Evolutionary conservation across 2,888 invertebrate genomes (phyloP).

Genomic region (Villa cingulata): DNA sequence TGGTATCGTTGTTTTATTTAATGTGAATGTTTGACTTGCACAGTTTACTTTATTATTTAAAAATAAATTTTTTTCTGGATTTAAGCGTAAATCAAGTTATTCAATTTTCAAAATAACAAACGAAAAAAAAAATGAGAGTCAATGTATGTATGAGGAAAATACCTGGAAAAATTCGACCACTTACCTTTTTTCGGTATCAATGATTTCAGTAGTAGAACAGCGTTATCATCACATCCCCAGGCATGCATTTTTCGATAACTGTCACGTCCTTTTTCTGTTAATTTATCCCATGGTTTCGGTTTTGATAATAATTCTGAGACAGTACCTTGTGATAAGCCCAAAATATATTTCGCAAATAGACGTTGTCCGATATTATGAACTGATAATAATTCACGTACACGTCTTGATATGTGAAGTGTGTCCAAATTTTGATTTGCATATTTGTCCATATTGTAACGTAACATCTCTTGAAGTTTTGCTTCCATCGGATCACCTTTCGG

Average conservation of each 20-base stretch:
- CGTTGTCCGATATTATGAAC: slow-evolving; percentile 98
- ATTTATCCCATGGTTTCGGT: slow-evolving; percentile 98
- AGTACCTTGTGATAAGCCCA: slow-evolving; percentile 93
- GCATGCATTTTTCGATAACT: slow-evolving; percentile 99
- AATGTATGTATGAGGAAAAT: neutral
- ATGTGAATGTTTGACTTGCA: too few relatives aligned
- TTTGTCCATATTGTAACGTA: slow-evolving; percentile 90
- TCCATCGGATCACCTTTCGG: slow-evolving; percentile 92
- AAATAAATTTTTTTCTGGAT: too few relatives aligned
- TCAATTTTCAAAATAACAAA: neutral
- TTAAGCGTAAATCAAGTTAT: too few relatives aligned
- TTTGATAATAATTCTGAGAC: slow-evolving; percentile 96
- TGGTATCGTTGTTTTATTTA: too few relatives aligned
- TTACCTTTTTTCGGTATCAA: slow-evolving; percentile 97
- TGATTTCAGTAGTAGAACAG: slow-evolving; percentile 92
- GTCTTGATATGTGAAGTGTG: slow-evolving; percentile 85
- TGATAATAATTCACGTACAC: slow-evolving; percentile 84
- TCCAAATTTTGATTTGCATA: slow-evolving; percentile 88
- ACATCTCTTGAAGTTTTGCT: slow-evolving; percentile 82
- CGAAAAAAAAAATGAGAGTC: neutral
- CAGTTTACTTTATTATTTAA: too few relatives aligned
- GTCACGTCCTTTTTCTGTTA: slow-evolving; percentile 98
- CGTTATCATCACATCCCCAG: slow-evolving; percentile 97
- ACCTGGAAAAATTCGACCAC: slow-evolving; percentile 21
- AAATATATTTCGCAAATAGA: slow-evolving; percentile 94